phyloP scores from a whole-genome alignment of 2,113 vertebrate genomes.

The Microtus richardsoni region DNA sequence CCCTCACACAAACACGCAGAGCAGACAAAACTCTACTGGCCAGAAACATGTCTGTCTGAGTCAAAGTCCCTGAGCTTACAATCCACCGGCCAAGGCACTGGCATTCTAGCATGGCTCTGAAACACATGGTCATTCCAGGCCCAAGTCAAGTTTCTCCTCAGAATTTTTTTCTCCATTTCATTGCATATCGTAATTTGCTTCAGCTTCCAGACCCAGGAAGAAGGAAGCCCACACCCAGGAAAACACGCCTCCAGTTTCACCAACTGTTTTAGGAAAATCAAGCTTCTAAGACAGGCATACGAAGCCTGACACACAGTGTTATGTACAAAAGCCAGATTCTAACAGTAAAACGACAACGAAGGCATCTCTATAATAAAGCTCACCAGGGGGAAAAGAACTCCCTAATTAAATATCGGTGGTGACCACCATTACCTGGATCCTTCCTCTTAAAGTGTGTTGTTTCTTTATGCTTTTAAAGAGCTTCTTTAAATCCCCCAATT shows the following conservation, averaged over 20 bases:
- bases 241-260: not conserved
- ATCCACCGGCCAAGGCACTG: not conserved
- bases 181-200: not conserved
- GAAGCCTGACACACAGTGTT: slow-evolving; percentile 31
- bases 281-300: slow-evolving; percentile 2
- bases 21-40: slow-evolving; percentile 36
- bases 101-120: slow-evolving; percentile 37
- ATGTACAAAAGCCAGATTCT: not conserved
- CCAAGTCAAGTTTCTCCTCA: not conserved
- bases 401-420: not conserved
- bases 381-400: not conserved
- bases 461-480: slow-evolving; percentile 30
- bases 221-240: not conserved
- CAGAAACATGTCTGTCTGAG: not conserved
- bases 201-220: not conserved
- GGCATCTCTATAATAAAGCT: slow-evolving; percentile 28
- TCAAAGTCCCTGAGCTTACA: slow-evolving; percentile 10
- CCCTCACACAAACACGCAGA: not conserved
- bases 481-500: not conserved
- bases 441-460: slow-evolving; percentile 7
- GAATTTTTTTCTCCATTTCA: slow-evolving; percentile 45
- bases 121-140: not conserved
- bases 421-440: not conserved
- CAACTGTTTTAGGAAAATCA: slow-evolving; percentile 47
- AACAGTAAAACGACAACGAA: slow-evolving; percentile 36